Evolutionary conservation across 2,113 vertebrate species (phyloP).

Genomic region (Gymnorhina tibicen): DNA sequence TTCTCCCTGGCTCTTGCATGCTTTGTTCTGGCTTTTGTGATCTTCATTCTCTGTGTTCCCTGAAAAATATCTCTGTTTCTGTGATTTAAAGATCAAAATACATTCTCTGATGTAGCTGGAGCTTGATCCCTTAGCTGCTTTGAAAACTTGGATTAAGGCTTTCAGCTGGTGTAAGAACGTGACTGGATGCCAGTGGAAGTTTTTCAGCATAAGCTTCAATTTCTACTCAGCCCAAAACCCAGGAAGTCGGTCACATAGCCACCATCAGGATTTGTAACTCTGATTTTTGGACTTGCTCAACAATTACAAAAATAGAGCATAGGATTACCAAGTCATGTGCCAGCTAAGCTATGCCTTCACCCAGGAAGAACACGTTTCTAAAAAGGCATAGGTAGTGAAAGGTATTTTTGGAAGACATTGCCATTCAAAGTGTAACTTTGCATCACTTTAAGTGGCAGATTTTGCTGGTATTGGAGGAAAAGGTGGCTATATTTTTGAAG

Average conservation of each 20-base stretch:
- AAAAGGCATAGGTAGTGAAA: neutral
- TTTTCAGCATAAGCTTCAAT: neutral
- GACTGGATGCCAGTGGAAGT: neutral
- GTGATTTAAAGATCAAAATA: conserved; percentile 58
- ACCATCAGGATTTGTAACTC: neutral
- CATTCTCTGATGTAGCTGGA: neutral
- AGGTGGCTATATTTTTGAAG: neutral
- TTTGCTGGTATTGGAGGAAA: neutral
- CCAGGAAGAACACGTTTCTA: neutral
- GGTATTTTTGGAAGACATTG: neutral
- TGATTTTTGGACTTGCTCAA: neutral
- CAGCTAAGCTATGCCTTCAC: neutral
- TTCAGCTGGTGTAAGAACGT: neutral
- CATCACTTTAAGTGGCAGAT: neutral
- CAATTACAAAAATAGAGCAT: neutral
- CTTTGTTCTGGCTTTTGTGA: conserved; percentile 62
- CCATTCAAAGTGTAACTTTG: neutral
- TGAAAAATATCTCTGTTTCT: conserved; percentile 24
- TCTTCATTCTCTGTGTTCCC: conserved; percentile 18
- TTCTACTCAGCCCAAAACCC: neutral
- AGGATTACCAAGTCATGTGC: neutral
- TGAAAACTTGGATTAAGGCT: conserved; percentile 5
- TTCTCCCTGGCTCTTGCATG: conserved; percentile 1
- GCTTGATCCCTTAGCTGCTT: conserved; percentile 33
- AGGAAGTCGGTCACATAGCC: neutral